These are phyloP conservation scores for Diprion similis DNA, from an alignment of 1,140 invertebrate genomes.

Conservation along the genomic window DNA sequence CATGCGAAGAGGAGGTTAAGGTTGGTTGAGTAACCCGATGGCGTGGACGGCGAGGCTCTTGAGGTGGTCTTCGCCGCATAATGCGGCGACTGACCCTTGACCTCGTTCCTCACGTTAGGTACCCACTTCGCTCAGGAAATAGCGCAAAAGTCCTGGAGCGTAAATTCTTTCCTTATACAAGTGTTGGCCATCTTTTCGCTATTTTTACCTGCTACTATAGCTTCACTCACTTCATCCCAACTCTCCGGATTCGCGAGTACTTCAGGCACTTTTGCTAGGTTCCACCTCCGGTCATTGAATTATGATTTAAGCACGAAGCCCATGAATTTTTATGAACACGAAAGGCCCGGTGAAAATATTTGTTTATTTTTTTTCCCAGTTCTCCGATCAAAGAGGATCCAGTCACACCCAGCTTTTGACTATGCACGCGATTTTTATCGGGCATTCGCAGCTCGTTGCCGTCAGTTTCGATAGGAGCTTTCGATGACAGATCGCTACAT, in stretches of 20 bases:
- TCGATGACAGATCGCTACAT: neutral
- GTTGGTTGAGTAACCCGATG: neutral
- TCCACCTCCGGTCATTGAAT: no score
- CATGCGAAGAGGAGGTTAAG: neutral
- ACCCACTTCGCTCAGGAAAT: neutral
- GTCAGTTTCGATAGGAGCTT: neutral
- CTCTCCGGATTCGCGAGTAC: no score
- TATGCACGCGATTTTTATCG: no score
- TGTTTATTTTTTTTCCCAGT: no score
- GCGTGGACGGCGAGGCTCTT: neutral
- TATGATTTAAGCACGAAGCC: no score
- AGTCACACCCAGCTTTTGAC: no score
- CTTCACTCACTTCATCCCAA: no score
- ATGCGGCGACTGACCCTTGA: constrained; percentile 6
- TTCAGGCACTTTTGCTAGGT: no score
- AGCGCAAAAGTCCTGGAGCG: neutral
- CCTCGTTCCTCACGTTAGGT: neutral
- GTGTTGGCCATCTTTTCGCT: neutral
- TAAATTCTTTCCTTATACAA: neutral
- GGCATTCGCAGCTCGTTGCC: no score
- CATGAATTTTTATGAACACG: no score
- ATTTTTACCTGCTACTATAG: neutral
- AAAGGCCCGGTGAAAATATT: no score
- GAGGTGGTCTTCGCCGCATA: constrained; percentile 1
- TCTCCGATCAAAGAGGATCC: no score